These are phyloP conservation scores for Festucalex cinctus DNA, from an alignment of 2,113 vertebrate species.

Conservation along the genomic window DNA sequence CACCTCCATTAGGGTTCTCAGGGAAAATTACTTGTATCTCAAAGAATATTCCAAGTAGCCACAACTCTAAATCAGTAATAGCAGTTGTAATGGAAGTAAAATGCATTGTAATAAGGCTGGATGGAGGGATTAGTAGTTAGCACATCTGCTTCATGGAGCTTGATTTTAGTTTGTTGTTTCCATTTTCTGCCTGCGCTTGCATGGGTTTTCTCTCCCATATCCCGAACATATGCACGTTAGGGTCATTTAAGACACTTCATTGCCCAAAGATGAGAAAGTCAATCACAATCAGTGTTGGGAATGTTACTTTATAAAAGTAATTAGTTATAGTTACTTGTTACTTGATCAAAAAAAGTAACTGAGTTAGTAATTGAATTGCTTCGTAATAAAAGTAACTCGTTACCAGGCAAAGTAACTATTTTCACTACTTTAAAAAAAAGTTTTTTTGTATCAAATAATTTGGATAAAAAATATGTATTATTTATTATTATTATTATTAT, in stretches of 20 bases:
- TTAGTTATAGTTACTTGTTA: too few species aligned
- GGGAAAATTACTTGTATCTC: constrained; percentile 52
- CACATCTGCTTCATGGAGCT: background rate
- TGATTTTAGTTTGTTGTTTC: background rate
- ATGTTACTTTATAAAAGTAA: too few species aligned
- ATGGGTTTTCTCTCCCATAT: background rate
- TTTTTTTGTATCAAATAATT: too few species aligned
- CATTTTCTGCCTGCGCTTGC: background rate
- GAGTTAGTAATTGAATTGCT: too few species aligned
- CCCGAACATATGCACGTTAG: background rate
- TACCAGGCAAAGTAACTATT: too few species aligned
- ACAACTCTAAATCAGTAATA: background rate
- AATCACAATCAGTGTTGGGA: too few species aligned
- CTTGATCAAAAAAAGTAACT: too few species aligned
- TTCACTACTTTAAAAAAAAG: too few species aligned
- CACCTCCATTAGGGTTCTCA: constrained; percentile 60
- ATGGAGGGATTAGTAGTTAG: background rate
- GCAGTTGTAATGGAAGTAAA: background rate
- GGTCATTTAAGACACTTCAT: background rate
- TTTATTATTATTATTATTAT: too few species aligned
- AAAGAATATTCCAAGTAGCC: constrained; percentile 21
- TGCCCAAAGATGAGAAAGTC: background rate
- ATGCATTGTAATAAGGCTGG: background rate
- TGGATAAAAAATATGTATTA: too few species aligned
- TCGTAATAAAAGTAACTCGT: too few species aligned